Conservation (phyloP, 2,888 invertebrate genomes). For the Chalcis sispes region DNA sequence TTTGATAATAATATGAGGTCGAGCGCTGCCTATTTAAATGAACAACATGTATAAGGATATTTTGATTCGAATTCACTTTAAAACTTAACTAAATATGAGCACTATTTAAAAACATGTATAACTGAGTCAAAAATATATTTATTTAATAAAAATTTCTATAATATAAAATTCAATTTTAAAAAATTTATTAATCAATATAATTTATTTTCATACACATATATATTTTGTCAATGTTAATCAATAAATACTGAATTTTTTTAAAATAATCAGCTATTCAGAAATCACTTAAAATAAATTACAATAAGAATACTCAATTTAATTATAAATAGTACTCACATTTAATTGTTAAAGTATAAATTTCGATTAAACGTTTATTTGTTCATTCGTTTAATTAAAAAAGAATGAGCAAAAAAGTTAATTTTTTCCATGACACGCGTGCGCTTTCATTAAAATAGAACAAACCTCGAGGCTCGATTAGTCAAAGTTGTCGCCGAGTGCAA, state of each 20-base stretch:
- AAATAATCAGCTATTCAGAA: slow-evolving; percentile 21
- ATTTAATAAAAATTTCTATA: slow-evolving; percentile 25
- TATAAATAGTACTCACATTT: slow-evolving; percentile 40
- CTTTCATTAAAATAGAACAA: slow-evolving; percentile 48
- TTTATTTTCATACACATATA: slow-evolving; percentile 15
- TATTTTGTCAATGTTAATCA: slow-evolving; percentile 9
- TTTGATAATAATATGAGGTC: slow-evolving; percentile 42
- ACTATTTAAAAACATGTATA: slow-evolving; percentile 44
- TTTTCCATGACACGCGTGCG: background rate
- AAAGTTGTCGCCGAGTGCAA: slow-evolving; percentile 62
- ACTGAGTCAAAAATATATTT: slow-evolving; percentile 21
- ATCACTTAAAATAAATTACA: slow-evolving; percentile 41
- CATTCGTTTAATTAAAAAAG: background rate
- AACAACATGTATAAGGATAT: slow-evolving; percentile 10
- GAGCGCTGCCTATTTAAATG: slow-evolving; percentile 13
- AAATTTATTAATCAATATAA: slow-evolving; percentile 32
- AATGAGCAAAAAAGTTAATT: background rate
- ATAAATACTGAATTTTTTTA: slow-evolving; percentile 46
- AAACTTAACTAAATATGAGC: slow-evolving; percentile 50
- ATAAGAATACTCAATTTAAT: slow-evolving; percentile 41
- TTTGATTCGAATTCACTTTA: slow-evolving; percentile 33
- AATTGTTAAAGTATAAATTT: slow-evolving; percentile 29
- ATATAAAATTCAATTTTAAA: slow-evolving; percentile 46
- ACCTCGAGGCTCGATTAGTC: slow-evolving; percentile 44
- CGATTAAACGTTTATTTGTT: slow-evolving; percentile 28